Conservation (phyloP, 2,113 vertebrate species). For the Sturnus vulgaris region DNA sequence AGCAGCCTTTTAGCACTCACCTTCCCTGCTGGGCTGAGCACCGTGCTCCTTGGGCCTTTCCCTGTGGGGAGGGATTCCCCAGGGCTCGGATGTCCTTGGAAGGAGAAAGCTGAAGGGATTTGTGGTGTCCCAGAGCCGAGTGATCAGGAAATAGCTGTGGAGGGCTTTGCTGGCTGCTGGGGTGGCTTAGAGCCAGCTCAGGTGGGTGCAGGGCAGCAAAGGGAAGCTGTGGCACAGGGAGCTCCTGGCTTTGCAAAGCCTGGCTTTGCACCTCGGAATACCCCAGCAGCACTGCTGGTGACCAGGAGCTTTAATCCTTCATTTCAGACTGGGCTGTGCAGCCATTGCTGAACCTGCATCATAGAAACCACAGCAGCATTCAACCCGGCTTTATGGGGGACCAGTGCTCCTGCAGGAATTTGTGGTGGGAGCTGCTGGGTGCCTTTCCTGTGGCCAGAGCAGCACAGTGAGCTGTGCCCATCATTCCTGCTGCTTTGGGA, state of each 20-base stretch:
- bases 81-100: not conserved
- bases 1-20: not conserved
- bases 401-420: not conserved
- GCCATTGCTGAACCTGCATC: not conserved
- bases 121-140: fast-evolving
- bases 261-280: fast-evolving
- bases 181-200: fast-evolving
- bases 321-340: not conserved
- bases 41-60: not conserved
- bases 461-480: not conserved
- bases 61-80: fast-evolving
- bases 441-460: fast-evolving
- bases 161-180: not conserved
- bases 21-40: not conserved
- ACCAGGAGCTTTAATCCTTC: not conserved
- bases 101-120: not conserved
- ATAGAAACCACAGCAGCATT: not conserved
- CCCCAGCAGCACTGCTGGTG: not conserved
- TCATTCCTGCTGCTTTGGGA: not conserved
- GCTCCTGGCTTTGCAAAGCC: too few relatives aligned
- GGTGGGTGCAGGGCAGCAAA: not conserved
- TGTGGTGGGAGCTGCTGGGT: fast-evolving
- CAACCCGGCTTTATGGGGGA: not conserved
- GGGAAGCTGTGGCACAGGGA: not conserved
- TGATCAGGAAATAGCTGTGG: fast-evolving